Conservation (phyloP, 2,113 vertebrate species). For the Oryzias celebensis region DNA sequence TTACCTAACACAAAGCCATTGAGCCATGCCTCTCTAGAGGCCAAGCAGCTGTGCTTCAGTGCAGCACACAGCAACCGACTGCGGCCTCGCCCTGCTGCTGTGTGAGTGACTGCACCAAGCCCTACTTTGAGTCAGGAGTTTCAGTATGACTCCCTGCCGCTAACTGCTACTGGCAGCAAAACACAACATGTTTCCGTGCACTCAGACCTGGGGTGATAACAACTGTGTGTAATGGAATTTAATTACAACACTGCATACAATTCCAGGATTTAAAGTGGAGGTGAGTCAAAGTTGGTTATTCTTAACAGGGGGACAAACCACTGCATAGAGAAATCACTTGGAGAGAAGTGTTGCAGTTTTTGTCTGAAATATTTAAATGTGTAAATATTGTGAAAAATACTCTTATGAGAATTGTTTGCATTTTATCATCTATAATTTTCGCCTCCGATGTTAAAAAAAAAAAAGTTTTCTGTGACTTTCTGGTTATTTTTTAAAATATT, state of each 20-base stretch:
- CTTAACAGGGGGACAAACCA: slow-evolving; percentile 7
- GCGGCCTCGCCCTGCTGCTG: slow-evolving; percentile 27
- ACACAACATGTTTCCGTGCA: slow-evolving; percentile 27
- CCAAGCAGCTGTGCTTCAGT: slow-evolving; percentile 7
- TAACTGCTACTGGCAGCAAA: slow-evolving; percentile 39
- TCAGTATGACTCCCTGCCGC: slow-evolving; percentile 42
- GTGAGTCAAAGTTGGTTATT: slow-evolving; percentile 8
- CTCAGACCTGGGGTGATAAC: slow-evolving; percentile 20
- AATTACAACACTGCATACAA: not conserved
- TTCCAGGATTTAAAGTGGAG: not conserved
- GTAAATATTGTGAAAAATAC: too few relatives aligned
- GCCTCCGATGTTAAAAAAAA: not conserved
- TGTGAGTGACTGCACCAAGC: slow-evolving; percentile 15
- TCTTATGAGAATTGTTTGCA: too few relatives aligned
- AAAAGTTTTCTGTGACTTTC: not conserved
- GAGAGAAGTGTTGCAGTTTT: not conserved
- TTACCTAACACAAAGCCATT: slow-evolving; percentile 27
- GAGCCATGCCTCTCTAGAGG: slow-evolving; percentile 29
- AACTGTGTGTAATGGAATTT: slow-evolving; percentile 16
- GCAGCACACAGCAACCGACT: not conserved
- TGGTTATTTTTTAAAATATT: not conserved
- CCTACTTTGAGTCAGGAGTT: slow-evolving; percentile 40
- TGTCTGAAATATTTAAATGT: too few relatives aligned
- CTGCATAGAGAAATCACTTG: not conserved
- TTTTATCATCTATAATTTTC: not conserved